A percentile compares a stretch with the other conserved stretches of the same genome.
phyloP scores from a whole-genome alignment of 2,888 invertebrate genomes.

The Acleris sparsana region DNA sequence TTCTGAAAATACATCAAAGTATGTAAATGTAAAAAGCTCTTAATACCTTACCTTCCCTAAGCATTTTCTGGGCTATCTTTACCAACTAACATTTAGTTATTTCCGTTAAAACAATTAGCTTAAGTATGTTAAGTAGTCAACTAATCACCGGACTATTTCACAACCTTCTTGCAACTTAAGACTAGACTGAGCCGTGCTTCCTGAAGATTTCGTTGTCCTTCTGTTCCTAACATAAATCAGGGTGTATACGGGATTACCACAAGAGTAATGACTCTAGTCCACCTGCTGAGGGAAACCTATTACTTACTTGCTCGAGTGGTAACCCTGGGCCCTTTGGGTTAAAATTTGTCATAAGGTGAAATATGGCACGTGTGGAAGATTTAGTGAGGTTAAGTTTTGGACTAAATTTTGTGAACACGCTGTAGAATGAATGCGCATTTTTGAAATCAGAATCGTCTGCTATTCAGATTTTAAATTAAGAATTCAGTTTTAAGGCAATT shows the following conservation, averaged over 20 bases:
- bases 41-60: too few relatives aligned
- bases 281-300: slow-evolving; percentile 78
- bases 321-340: slow-evolving; percentile 41
- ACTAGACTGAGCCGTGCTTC: slow-evolving; percentile 4
- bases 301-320: slow-evolving; percentile 75
- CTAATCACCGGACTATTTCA: too few relatives aligned
- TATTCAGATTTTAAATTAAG: too few relatives aligned
- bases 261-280: slow-evolving; percentile 81
- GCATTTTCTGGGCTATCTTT: too few relatives aligned
- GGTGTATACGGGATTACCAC: slow-evolving; percentile 81
- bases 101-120: too few relatives aligned
- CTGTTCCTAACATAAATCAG: slow-evolving; percentile 76
- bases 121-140: too few relatives aligned
- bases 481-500: too few relatives aligned
- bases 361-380: slow-evolving; percentile 30
- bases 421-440: not conserved
- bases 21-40: too few relatives aligned
- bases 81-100: too few relatives aligned
- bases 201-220: slow-evolving; percentile 54
- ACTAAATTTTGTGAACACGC: slow-evolving; percentile 8
- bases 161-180: not conserved
- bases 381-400: slow-evolving; percentile 17
- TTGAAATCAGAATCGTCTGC: too few relatives aligned
- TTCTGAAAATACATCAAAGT: too few relatives aligned
- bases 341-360: slow-evolving; percentile 41